Base-by-base conservation (phyloP, 2,797 vertebrate species). In the Rhinoraja longicauda region DNA sequence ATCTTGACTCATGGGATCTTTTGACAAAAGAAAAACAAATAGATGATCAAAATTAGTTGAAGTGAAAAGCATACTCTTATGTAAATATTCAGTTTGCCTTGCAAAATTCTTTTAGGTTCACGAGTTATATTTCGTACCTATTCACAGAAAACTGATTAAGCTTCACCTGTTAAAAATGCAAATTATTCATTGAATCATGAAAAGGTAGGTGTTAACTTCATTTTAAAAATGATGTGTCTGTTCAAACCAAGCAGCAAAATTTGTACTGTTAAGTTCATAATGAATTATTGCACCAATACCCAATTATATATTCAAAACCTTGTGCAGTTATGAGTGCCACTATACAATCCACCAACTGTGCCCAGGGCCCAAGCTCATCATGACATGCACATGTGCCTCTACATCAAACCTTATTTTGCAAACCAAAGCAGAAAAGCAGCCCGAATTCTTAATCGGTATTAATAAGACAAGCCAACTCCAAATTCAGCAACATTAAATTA, bases 1-100 rank as follows among this genome's bases (percentile, higher is more conserved):
- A 0, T 99, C 99, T 13, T 94, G 96, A 95, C 93, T 79, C 72
- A 3, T 93, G 7, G 93, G 93, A 92, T 92, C 90, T 92, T 72
- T 92, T 53, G 70, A 24, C 70, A 45, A 24, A 73, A 72, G 72
- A 75, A 92, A 92, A 39, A 75, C 24, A 92, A 92, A 75, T 10
- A 75, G 26, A 45, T 53, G 70, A 73, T 92, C 39, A 53, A 39
- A 64, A 67, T 88, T 29, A 57, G 29, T 92, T 73, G 13, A 67
- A 67, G 36, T 36, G 29, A 73, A 1, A 45, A 26, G 39, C 90
- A 9, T 75, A 39, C 39, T 6, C 0, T 92, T n/a, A 72, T 53
- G 24, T 90, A 92, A 92, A 75, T 26, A 17, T 92, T 75, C 84
- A 67, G 59, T 15, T 36, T n/a, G 26, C n/a, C 24, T 29, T 8